Evolutionary conservation across 2,888 invertebrate species (phyloP).

Genomic region (Philopedon plagiatum): DNA sequence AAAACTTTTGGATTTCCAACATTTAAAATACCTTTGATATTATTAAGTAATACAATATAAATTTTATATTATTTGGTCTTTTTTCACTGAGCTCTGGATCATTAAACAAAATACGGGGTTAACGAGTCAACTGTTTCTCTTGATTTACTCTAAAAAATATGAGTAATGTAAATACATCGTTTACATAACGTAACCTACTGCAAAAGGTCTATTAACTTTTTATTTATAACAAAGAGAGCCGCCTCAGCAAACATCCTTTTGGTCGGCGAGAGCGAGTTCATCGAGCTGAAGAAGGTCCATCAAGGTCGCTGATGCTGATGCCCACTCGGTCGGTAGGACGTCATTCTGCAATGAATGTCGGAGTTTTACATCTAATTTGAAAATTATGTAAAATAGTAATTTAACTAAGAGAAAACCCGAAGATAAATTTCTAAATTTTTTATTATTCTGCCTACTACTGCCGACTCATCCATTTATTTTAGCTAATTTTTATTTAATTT

Average conservation of each 20-base stretch:
- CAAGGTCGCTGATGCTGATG: constrained; percentile 31
- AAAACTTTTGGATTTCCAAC: too few species aligned
- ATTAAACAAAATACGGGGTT: constrained; percentile 16
- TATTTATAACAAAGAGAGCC: constrained; percentile 50
- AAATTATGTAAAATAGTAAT: constrained; percentile 2
- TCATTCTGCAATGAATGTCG: constrained; percentile 35
- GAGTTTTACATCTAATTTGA: constrained; percentile 11
- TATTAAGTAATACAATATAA: background rate
- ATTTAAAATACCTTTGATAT: too few species aligned
- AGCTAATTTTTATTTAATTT: too few species aligned
- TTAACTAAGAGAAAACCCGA: background rate
- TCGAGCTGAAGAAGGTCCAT: constrained; percentile 52
- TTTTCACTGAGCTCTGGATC: background rate
- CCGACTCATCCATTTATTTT: too few species aligned
- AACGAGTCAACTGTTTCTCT: constrained; percentile 20
- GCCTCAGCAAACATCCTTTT: constrained; percentile 50
- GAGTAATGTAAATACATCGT: constrained; percentile 43
- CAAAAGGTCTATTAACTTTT: constrained; percentile 51
- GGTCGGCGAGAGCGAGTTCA: constrained; percentile 46
- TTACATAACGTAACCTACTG: constrained; percentile 50
- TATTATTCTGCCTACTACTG: too few species aligned
- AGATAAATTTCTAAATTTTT: background rate
- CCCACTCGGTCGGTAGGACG: constrained; percentile 43
- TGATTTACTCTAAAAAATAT: constrained; percentile 32
- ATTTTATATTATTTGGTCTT: background rate